A percentile compares a stretch with the other conserved stretches of the same genome.
These are phyloP conservation scores for Hypsibius dujardini DNA, from an alignment of 1,140 invertebrate species.

Conservation along the genomic window DNA sequence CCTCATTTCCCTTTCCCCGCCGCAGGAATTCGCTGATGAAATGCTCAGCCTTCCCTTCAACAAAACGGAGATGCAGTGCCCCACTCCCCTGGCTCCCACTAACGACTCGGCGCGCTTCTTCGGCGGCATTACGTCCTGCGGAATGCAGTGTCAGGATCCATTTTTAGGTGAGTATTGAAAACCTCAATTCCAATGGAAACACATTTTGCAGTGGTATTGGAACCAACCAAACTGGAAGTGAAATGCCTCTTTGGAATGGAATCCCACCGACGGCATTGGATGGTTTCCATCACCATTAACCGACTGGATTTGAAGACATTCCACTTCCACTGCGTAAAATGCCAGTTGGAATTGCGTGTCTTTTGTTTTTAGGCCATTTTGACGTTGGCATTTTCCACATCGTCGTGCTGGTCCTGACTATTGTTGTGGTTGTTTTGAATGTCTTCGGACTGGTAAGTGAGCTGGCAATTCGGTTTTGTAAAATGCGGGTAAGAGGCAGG, in stretches of 20 bases:
- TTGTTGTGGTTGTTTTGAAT: not conserved
- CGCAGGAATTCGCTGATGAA: not conserved
- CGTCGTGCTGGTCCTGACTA: constrained; percentile 3
- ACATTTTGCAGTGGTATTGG: not conserved
- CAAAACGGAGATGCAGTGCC: not conserved
- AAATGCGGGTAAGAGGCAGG: not conserved
- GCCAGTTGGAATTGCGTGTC: too few species aligned
- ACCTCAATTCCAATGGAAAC: not conserved
- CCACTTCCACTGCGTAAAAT: too few species aligned
- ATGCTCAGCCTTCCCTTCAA: not conserved
- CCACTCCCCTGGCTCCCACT: not conserved
- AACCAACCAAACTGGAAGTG: not conserved
- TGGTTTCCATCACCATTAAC: too few species aligned
- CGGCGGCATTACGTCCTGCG: not conserved
- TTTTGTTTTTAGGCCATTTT: too few species aligned
- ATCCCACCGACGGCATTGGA: too few species aligned
- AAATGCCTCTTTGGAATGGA: too few species aligned
- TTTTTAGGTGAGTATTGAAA: not conserved
- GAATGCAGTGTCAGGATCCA: constrained; percentile 10
- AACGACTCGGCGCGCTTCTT: not conserved
- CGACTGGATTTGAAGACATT: too few species aligned
- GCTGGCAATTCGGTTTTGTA: not conserved
- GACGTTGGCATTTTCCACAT: constrained; percentile 4
- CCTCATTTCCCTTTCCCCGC: not conserved
- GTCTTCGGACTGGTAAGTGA: constrained; percentile 2